Evolutionary conservation across 2,113 vertebrate genomes (phyloP).

Genomic region (Seriola quinqueradiata): DNA sequence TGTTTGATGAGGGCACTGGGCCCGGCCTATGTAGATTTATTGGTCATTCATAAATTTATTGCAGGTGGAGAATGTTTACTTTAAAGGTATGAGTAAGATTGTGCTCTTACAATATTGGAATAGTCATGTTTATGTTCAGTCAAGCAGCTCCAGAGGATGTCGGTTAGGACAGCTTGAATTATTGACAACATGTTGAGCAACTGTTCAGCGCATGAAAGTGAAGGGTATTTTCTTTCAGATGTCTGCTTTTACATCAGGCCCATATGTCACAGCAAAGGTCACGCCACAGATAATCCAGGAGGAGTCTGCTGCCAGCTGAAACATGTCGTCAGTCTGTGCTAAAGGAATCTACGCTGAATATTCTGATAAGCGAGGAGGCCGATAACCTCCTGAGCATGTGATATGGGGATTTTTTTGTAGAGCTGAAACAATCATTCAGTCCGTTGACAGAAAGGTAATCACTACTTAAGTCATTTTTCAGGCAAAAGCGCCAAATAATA

Average conservation of each 20-base stretch:
- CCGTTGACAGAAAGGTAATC: too few relatives aligned
- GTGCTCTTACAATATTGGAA: too few relatives aligned
- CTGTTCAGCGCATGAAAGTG: not conserved
- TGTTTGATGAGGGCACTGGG: not conserved
- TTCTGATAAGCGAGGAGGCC: not conserved
- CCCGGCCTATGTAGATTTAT: not conserved
- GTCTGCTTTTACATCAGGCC: slow-evolving; percentile 20
- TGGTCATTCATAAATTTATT: not conserved
- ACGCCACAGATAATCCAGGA: slow-evolving; percentile 9
- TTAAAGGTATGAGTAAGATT: too few relatives aligned
- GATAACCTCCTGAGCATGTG: too few relatives aligned
- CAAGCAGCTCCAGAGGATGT: not conserved
- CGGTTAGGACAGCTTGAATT: not conserved
- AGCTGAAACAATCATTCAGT: too few relatives aligned
- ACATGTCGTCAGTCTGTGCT: not conserved
- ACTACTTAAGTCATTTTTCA: too few relatives aligned
- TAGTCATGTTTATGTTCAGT: too few relatives aligned
- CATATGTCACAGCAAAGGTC: slow-evolving; percentile 24
- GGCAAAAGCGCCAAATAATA: too few relatives aligned
- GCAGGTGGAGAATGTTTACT: too few relatives aligned
- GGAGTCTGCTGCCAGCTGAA: slow-evolving; percentile 23
- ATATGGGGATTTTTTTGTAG: too few relatives aligned
- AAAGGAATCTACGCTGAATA: too few relatives aligned
- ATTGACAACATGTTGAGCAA: not conserved
- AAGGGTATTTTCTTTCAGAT: not conserved